Conservation (phyloP, 2,888 invertebrate genomes). For the Perdita meconis region DNA sequence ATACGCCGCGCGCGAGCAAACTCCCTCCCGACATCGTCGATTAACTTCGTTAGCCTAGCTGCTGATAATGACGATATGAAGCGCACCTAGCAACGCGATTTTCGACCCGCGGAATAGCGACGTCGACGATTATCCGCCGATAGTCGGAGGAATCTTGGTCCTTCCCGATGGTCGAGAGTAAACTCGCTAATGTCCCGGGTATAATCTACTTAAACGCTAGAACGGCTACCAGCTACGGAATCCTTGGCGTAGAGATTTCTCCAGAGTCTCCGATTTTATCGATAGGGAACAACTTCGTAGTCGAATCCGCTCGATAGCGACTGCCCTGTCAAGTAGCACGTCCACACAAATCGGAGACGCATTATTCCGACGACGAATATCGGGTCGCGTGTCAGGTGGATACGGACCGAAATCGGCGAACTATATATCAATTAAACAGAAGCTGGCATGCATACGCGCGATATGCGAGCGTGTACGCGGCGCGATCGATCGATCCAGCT, state of each 20-base stretch:
- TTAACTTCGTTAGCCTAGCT: conserved; percentile 13
- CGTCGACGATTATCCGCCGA: too few relatives aligned
- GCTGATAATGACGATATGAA: background rate
- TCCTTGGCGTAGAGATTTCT: background rate
- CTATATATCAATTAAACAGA: conserved; percentile 64
- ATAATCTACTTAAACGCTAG: conserved; percentile 29
- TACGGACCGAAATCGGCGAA: conserved; percentile 42
- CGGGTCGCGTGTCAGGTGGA: background rate
- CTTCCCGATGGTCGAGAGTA: conserved; percentile 12
- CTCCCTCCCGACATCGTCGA: conserved; percentile 20
- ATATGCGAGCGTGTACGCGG: conserved; percentile 3
- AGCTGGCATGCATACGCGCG: conserved; percentile 6
- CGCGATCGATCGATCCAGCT: conserved; percentile 34
- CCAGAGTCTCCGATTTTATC: too few relatives aligned
- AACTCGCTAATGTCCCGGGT: conserved; percentile 26
- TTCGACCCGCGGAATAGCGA: background rate
- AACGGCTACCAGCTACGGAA: background rate
- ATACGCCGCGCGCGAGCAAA: too few relatives aligned
- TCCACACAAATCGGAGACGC: too few relatives aligned
- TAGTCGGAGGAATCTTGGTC: background rate
- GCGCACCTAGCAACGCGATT: background rate
- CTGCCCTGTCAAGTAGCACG: too few relatives aligned
- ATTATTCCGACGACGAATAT: background rate
- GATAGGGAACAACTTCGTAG: too few relatives aligned
- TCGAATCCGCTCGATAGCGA: too few relatives aligned